Evolutionary conservation across 2,113 vertebrate genomes (phyloP).

Genomic region (Orthonyx spaldingii): DNA sequence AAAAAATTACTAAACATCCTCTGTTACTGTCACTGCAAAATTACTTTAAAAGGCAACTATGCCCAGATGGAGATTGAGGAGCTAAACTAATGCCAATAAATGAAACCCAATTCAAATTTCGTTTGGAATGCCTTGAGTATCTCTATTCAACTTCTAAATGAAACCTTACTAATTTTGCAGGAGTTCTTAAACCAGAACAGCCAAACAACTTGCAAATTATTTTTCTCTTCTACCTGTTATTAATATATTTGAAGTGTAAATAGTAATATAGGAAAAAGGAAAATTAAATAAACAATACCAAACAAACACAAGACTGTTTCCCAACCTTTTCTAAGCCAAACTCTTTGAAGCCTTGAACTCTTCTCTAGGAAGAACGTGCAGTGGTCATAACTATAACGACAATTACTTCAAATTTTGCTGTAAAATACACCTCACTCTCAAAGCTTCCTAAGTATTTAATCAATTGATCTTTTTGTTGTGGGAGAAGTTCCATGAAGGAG

Average conservation of each 20-base stretch:
- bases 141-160: neutral
- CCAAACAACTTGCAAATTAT: neutral
- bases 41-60: neutral
- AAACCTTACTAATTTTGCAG: neutral
- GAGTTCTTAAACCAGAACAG: neutral
- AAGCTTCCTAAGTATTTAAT: neutral
- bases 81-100: neutral
- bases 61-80: neutral
- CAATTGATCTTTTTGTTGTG: neutral
- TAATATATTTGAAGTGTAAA: neutral
- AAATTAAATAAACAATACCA: neutral
- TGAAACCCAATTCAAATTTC: neutral
- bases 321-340: neutral
- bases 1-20: neutral
- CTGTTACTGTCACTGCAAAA: neutral
- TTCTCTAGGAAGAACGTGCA: neutral
- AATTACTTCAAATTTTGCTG: neutral
- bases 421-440: neutral
- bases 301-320: neutral
- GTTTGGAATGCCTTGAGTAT: neutral
- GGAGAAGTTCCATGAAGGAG: neutral
- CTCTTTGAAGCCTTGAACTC: neutral
- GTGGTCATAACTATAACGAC: rapidly evolving
- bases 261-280: neutral
- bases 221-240: neutral